Evolutionary conservation across 2,113 vertebrate species (phyloP).

Genomic region (Chionis minor): DNA sequence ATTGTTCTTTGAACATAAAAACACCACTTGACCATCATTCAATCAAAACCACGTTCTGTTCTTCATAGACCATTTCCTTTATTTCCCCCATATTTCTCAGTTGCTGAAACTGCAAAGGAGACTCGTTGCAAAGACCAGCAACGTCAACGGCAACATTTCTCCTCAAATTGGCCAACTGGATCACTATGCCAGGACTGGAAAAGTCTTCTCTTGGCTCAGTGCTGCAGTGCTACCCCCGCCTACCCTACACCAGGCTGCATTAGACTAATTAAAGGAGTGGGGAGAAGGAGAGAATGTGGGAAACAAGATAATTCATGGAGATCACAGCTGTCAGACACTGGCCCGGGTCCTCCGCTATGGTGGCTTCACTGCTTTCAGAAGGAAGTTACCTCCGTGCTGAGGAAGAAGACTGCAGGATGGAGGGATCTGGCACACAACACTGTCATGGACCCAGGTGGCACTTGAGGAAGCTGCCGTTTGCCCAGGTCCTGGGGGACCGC

Average conservation of each 20-base stretch:
- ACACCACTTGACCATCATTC: fast-evolving
- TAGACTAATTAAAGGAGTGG: background rate
- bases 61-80: background rate
- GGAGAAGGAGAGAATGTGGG: background rate
- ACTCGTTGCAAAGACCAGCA: background rate
- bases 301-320: background rate
- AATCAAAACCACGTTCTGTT: background rate
- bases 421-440: background rate
- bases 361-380: background rate
- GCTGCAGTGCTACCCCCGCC: background rate
- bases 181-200: background rate
- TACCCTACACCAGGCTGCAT: background rate
- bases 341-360: background rate
- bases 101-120: background rate
- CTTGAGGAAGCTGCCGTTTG: background rate
- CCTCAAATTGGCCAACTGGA: background rate
- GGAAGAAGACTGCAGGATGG: background rate
- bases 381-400: background rate
- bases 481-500: background rate
- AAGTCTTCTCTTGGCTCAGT: background rate
- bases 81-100: background rate
- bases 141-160: background rate
- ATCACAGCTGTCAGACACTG: background rate
- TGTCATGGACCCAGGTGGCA: too few relatives aligned
- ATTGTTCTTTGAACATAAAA: background rate